These are phyloP conservation scores for Euzophera pinguis DNA, from an alignment of 2,888 invertebrate genomes.

Conservation along the genomic window DNA sequence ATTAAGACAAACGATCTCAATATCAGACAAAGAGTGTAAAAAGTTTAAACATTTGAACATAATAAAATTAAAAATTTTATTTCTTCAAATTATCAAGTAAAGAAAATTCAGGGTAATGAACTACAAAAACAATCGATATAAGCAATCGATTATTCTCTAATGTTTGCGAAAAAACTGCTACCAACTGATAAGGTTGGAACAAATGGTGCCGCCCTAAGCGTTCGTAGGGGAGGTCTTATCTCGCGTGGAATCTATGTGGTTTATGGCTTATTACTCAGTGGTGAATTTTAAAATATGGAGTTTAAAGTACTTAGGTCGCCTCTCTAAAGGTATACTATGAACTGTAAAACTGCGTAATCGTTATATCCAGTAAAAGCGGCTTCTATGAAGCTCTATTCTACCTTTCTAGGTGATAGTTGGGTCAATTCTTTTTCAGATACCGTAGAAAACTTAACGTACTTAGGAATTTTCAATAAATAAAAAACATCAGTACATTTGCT, in stretches of 20 bases:
- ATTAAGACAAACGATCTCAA: no score
- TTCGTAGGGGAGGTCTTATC: slow-evolving; percentile 45
- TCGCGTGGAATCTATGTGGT: slow-evolving; percentile 36
- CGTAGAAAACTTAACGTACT: no score
- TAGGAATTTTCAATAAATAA: no score
- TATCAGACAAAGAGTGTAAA: no score
- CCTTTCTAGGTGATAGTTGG: no score
- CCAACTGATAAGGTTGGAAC: slow-evolving; percentile 49
- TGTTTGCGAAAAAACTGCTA: slow-evolving; percentile 40
- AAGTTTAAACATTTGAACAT: no score
- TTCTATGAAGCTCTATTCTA: no score
- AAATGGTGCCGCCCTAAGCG: slow-evolving; percentile 35
- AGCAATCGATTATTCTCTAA: slow-evolving; percentile 4
- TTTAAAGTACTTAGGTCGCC: neutral
- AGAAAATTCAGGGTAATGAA: neutral
- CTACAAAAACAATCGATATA: neutral
- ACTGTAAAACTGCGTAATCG: neutral
- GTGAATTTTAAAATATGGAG: neutral
- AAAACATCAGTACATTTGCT: no score
- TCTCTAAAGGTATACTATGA: no score
- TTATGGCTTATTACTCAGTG: slow-evolving; percentile 27
- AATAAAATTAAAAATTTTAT: no score
- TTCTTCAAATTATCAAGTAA: neutral
- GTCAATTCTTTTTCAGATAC: no score
- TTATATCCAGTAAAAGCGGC: neutral